Evolutionary conservation across 2,797 vertebrate genomes (phyloP).

Genomic region (Gallinago nigripennis): DNA sequence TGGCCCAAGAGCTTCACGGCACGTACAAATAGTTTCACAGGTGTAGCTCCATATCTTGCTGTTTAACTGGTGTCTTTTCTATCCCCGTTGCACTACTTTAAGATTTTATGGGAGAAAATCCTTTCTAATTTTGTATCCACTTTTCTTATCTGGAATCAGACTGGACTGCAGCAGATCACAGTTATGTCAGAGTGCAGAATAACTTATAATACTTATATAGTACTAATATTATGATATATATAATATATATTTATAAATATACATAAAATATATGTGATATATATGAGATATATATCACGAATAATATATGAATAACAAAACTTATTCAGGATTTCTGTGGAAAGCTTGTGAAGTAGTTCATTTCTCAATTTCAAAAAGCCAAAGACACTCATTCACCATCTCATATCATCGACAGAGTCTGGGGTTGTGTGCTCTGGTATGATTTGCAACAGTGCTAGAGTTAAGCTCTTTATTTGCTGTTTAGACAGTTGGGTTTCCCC

Average conservation of each 20-base stretch:
- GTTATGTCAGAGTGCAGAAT: background rate
- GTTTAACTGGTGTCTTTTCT: background rate
- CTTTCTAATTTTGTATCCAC: background rate
- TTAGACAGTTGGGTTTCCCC: background rate
- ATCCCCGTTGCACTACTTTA: background rate
- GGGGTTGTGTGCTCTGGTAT: background rate
- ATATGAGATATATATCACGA: too few relatives aligned
- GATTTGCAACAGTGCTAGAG: background rate
- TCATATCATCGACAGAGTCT: background rate
- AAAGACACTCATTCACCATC: background rate
- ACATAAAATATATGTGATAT: too few relatives aligned
- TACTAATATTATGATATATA: too few relatives aligned
- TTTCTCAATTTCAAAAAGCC: background rate
- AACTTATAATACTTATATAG: too few relatives aligned
- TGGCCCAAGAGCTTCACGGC: background rate
- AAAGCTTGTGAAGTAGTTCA: background rate
- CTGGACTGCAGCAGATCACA: background rate
- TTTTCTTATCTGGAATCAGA: background rate
- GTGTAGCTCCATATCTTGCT: background rate
- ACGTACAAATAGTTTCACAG: background rate
- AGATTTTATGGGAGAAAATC: background rate
- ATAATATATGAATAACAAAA: background rate
- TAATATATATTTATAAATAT: too few relatives aligned
- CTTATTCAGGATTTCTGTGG: background rate
- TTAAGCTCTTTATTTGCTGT: background rate